Evolutionary conservation across 2,888 invertebrate species (phyloP).

Genomic region (Cephalotes varians): DNA sequence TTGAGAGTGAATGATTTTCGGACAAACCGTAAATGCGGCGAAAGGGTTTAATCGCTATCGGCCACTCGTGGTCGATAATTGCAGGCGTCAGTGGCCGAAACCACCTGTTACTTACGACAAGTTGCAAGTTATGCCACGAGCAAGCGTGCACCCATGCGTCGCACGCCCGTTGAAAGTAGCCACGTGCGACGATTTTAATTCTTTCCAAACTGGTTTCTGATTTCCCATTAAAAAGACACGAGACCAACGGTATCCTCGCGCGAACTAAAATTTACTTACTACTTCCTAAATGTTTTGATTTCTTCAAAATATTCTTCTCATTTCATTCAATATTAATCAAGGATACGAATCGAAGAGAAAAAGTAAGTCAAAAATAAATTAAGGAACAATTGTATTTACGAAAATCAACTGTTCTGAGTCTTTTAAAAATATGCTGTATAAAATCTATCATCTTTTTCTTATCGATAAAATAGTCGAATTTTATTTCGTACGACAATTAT

Average conservation of each 20-base stretch:
- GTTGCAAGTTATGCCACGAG: slow-evolving; percentile 60
- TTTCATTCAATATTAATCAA: background rate
- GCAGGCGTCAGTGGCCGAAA: slow-evolving; percentile 72
- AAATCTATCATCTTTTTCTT: background rate
- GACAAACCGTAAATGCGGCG: slow-evolving; percentile 11
- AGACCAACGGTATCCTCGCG: background rate
- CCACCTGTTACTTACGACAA: slow-evolving; percentile 77
- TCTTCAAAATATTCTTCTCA: background rate
- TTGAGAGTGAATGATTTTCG: slow-evolving; percentile 1
- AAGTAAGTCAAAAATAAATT: background rate
- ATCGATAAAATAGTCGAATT: background rate
- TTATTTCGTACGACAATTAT: background rate
- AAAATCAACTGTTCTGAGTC: background rate
- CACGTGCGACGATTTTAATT: slow-evolving; percentile 17
- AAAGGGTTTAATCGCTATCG: slow-evolving; percentile 72
- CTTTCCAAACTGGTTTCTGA: slow-evolving; percentile 4
- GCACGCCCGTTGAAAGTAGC: slow-evolving; percentile 18
- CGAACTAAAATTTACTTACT: background rate
- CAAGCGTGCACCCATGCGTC: slow-evolving; percentile 40
- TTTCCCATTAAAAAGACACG: background rate
- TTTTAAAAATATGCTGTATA: background rate
- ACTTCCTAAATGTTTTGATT: background rate
- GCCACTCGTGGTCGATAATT: slow-evolving; percentile 75
- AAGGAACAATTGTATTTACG: background rate
- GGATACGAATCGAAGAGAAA: background rate